phyloP scores from a whole-genome alignment of 2,888 invertebrate species.

The Mycogona germanica region DNA sequence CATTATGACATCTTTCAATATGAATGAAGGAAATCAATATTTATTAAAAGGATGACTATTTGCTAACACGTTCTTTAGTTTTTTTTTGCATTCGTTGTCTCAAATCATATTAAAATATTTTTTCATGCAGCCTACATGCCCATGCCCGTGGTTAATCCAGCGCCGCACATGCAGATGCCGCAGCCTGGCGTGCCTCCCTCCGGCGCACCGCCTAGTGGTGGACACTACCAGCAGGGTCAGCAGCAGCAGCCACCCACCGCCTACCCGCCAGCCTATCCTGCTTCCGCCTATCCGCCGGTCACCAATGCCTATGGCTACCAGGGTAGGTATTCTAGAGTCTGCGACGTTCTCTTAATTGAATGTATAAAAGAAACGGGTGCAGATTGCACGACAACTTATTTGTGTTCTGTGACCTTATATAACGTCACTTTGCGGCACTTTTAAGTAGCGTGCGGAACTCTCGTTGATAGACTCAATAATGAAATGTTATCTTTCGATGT shows the following conservation, averaged over 20 bases:
- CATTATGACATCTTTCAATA: too few relatives aligned
- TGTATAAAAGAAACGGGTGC: too few relatives aligned
- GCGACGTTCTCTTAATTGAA: neutral
- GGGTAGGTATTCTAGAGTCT: neutral
- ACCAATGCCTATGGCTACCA: slow-evolving; percentile 9
- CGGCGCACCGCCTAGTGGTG: neutral
- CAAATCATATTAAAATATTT: too few relatives aligned
- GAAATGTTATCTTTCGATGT: too few relatives aligned
- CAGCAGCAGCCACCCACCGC: too few relatives aligned
- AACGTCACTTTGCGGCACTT: too few relatives aligned
- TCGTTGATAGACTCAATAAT: too few relatives aligned
- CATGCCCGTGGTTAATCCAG: slow-evolving; percentile 32
- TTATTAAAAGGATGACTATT: neutral
- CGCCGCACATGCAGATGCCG: neutral
- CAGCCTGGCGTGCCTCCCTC: neutral
- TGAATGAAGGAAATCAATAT: too few relatives aligned
- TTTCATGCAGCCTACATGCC: slow-evolving; percentile 35
- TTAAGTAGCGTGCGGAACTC: too few relatives aligned
- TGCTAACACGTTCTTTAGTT: neutral
- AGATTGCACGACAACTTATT: too few relatives aligned
- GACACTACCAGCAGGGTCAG: too few relatives aligned
- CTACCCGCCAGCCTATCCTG: slow-evolving; percentile 15
- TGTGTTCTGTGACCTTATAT: too few relatives aligned
- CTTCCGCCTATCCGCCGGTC: slow-evolving; percentile 12
- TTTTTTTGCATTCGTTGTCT: neutral